Evolutionary conservation across 2,113 vertebrate species (phyloP).

Genomic region (Melanerpes formicivorus): DNA sequence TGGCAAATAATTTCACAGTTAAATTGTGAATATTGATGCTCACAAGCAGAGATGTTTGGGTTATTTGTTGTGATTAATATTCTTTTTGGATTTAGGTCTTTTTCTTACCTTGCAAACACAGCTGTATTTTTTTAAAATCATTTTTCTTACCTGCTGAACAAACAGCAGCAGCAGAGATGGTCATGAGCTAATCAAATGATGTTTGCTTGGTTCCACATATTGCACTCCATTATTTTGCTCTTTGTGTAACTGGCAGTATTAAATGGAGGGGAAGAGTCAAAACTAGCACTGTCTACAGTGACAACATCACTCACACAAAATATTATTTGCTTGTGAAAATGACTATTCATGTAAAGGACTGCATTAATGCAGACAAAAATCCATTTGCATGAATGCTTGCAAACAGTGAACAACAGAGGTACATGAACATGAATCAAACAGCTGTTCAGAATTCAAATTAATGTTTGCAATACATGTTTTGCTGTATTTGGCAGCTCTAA

Average conservation of each 20-base stretch:
- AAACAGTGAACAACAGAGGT: conserved; percentile 61
- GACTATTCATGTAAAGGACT: conserved; percentile 25
- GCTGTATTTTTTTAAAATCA: background rate
- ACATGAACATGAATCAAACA: conserved; percentile 53
- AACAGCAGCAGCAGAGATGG: background rate
- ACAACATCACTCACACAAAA: conserved; percentile 13
- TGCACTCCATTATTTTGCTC: background rate
- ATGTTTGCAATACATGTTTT: conserved; percentile 55
- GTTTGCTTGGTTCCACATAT: background rate
- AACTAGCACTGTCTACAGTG: conserved; percentile 9
- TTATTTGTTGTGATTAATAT: conserved; percentile 43
- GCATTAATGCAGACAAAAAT: conserved; percentile 56
- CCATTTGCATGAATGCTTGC: conserved; percentile 62
- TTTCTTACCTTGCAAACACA: conserved; percentile 6
- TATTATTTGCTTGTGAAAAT: conserved; percentile 32
- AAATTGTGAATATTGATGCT: conserved; percentile 39
- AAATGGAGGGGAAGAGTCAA: background rate
- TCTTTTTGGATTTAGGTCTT: background rate
- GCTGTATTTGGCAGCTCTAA: conserved; percentile 47
- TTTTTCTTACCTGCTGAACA: conserved; percentile 13
- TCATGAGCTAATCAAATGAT: background rate
- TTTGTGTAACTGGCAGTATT: background rate
- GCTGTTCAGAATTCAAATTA: conserved; percentile 66
- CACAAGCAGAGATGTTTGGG: conserved; percentile 21
- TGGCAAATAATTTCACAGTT: conserved; percentile 40